Evolutionary conservation across 2,797 vertebrate genomes (phyloP).

Genomic region (Eremophila alpestris): DNA sequence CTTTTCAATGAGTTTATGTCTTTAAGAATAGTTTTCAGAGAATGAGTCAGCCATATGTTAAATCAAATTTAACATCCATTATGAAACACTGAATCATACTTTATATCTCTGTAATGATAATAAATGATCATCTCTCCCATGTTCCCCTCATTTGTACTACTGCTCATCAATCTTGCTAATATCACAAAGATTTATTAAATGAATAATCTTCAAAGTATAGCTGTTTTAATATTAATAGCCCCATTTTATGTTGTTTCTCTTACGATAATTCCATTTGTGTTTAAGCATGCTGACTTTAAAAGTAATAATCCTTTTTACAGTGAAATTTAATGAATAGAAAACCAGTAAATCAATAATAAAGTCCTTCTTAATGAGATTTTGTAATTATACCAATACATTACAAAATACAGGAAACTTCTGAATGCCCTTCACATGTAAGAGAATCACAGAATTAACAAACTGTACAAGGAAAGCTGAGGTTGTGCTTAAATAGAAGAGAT

Average conservation of each 20-base stretch:
- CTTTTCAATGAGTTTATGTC: constrained; percentile 76
- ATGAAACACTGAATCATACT: constrained; percentile 79
- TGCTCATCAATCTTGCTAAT: constrained; percentile 80
- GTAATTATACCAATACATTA: constrained; percentile 70
- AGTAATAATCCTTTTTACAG: constrained; percentile 72
- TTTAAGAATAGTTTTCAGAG: constrained; percentile 77
- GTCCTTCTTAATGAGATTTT: constrained; percentile 72
- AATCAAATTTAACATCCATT: constrained; percentile 83
- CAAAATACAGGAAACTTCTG: constrained; percentile 43
- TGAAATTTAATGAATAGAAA: constrained; percentile 77
- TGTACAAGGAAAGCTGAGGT: neutral
- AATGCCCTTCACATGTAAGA: constrained; percentile 27
- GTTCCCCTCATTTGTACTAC: constrained; percentile 74
- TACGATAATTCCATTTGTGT: constrained; percentile 61
- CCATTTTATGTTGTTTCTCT: constrained; percentile 76
- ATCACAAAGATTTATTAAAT: constrained; percentile 79
- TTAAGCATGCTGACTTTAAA: constrained; percentile 73
- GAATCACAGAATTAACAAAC: constrained; percentile 2
- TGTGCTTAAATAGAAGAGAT: neutral
- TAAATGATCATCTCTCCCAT: constrained; percentile 76
- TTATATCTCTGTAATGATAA: constrained; percentile 81
- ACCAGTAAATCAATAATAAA: constrained; percentile 74
- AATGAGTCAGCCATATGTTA: constrained; percentile 81
- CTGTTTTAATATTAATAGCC: constrained; percentile 78
- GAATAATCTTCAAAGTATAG: constrained; percentile 75